These are phyloP conservation scores for Zaprionus ghesquierei DNA, from an alignment of 1,140 invertebrate genomes.

Conservation along the genomic window DNA sequence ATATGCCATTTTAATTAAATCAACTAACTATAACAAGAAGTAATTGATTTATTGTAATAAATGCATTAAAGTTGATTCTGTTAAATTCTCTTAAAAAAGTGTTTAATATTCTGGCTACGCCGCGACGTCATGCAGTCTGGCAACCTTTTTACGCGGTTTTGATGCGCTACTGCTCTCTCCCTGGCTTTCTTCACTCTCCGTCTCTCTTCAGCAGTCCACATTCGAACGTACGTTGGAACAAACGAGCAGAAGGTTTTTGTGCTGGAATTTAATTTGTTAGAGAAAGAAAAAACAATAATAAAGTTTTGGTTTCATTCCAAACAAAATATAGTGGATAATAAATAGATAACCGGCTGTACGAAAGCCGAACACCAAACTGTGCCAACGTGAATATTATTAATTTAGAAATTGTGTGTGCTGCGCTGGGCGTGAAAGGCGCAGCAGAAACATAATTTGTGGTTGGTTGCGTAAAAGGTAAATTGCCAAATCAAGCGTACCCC, in stretches of 20 bases:
- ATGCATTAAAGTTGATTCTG: not conserved
- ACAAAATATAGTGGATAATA: slow-evolving; percentile 53
- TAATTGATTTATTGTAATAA: not conserved
- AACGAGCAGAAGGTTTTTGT: slow-evolving; percentile 58
- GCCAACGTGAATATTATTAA: slow-evolving; percentile 3
- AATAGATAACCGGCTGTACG: slow-evolving; percentile 25
- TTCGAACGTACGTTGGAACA: slow-evolving; percentile 51
- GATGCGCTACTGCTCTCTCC: slow-evolving; percentile 49
- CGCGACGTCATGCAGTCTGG: slow-evolving; percentile 3
- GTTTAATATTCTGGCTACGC: not conserved
- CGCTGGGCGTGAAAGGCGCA: slow-evolving; percentile 56
- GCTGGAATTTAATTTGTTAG: slow-evolving; percentile 80
- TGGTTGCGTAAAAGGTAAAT: slow-evolving; percentile 75
- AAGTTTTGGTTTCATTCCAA: slow-evolving; percentile 69
- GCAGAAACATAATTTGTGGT: slow-evolving; percentile 52
- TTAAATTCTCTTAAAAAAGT: not conserved
- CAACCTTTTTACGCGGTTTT: slow-evolving; percentile 16
- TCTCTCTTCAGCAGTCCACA: slow-evolving; percentile 57
- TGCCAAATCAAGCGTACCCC: slow-evolving; percentile 9
- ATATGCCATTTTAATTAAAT: not conserved
- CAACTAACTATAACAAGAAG: not conserved
- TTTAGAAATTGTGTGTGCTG: slow-evolving; percentile 24
- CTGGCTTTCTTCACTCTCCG: slow-evolving; percentile 52
- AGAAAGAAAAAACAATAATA: slow-evolving; percentile 82
- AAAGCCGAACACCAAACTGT: not conserved